These are phyloP conservation scores for Pagrus major DNA, from an alignment of 2,113 vertebrate species.

Conservation along the genomic window DNA sequence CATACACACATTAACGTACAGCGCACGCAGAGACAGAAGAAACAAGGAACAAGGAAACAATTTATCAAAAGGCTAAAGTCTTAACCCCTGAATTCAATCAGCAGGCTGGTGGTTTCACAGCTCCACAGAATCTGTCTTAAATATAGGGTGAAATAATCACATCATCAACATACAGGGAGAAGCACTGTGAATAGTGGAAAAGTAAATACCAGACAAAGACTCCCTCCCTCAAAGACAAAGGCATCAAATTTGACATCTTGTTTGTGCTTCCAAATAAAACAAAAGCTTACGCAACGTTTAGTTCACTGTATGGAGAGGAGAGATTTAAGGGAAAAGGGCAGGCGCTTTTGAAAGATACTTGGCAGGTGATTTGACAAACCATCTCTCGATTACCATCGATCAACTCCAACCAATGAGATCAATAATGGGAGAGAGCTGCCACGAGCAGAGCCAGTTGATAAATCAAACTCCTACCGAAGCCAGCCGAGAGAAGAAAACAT, in stretches of 20 bases:
- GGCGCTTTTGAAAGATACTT: too few species aligned
- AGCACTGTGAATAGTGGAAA: background rate
- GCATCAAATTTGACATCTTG: background rate
- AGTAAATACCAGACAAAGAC: background rate
- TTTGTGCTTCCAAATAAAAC: background rate
- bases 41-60: too few species aligned
- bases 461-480: too few species aligned
- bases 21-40: background rate
- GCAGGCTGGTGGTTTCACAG: background rate
- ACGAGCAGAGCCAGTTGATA: too few species aligned
- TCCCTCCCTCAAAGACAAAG: too few species aligned
- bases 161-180: slow-evolving; percentile 36
- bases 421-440: too few species aligned
- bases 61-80: too few species aligned
- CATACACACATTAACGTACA: background rate
- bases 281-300: background rate
- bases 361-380: too few species aligned
- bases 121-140: background rate
- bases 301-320: background rate
- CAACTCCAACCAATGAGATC: too few species aligned
- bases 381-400: too few species aligned
- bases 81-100: background rate
- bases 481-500: too few species aligned
- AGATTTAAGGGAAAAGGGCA: too few species aligned
- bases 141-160: background rate